Conservation (phyloP, 1,140 invertebrate genomes). For the Ditylenchus dipsaci region DNA sequence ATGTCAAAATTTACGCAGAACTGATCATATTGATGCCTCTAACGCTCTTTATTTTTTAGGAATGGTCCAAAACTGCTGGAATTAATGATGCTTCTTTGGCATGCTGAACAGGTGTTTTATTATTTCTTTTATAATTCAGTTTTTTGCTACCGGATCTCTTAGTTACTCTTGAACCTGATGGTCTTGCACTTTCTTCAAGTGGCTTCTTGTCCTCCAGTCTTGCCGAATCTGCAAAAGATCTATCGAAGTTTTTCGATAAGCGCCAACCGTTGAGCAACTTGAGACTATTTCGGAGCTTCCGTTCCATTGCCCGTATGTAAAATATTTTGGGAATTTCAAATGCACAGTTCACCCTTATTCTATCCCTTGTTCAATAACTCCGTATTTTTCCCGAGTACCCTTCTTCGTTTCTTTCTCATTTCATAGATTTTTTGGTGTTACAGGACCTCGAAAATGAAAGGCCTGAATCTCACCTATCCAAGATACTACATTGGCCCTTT, state of each 20-base stretch:
- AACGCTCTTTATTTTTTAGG: too few species aligned
- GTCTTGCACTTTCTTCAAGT: constrained; percentile 90
- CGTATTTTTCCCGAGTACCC: too few species aligned
- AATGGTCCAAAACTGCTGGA: constrained; percentile 83
- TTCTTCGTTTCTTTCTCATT: too few species aligned
- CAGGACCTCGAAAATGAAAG: constrained; percentile 33
- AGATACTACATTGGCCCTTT: too few species aligned
- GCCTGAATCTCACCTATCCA: too few species aligned
- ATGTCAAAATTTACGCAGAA: too few species aligned
- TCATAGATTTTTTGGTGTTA: constrained; percentile 60
- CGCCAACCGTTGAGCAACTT: constrained; percentile 16
- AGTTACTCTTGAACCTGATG: constrained; percentile 93
- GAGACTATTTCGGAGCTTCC: constrained; percentile 39
- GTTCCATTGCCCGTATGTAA: constrained; percentile 62
- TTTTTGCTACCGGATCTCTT: constrained; percentile 60
- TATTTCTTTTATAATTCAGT: background rate
- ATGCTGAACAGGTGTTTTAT: constrained; percentile 66
- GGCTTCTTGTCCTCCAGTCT: constrained; percentile 62
- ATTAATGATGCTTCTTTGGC: constrained; percentile 89
- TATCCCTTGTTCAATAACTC: too few species aligned
- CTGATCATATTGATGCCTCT: too few species aligned
- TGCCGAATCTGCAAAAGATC: constrained; percentile 50
- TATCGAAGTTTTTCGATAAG: constrained; percentile 30
- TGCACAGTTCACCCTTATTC: too few species aligned
- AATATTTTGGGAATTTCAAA: too few species aligned